Evolutionary conservation across 2,797 vertebrate species (phyloP).

Genomic region (Cercopithecus hamlyni): DNA sequence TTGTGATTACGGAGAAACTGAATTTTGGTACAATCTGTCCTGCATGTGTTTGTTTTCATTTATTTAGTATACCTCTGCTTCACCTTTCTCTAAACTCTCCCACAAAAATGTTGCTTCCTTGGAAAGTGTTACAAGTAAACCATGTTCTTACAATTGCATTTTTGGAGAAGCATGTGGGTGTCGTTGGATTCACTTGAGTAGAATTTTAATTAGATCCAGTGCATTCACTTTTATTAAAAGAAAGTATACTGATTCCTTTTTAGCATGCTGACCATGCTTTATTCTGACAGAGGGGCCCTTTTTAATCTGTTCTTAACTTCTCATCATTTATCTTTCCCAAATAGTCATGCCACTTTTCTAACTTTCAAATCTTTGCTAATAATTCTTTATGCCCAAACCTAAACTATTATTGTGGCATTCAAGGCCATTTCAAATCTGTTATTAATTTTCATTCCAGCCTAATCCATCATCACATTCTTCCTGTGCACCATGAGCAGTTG

Average conservation of each 20-base stretch:
- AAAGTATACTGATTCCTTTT: constrained; percentile 51
- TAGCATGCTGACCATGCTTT: constrained; percentile 60
- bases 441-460: not conserved
- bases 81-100: not conserved
- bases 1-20: not conserved
- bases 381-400: not conserved
- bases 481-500: not conserved
- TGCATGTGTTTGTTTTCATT: not conserved
- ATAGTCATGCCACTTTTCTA: constrained; percentile 30
- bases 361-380: constrained; percentile 35
- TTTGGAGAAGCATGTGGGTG: constrained; percentile 51
- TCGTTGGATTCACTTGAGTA: constrained; percentile 18
- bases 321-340: constrained; percentile 25
- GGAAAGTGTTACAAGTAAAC: not conserved
- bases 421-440: not conserved
- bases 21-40: not conserved
- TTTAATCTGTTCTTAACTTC: constrained; percentile 40
- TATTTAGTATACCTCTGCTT: not conserved
- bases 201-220: constrained; percentile 69
- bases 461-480: not conserved
- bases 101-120: not conserved
- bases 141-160: not conserved
- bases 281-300: constrained; percentile 37
- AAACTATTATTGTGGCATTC: not conserved
- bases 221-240: constrained; percentile 64